Conservation (phyloP, 2,888 invertebrate species). For the Volucella bombylans region DNA sequence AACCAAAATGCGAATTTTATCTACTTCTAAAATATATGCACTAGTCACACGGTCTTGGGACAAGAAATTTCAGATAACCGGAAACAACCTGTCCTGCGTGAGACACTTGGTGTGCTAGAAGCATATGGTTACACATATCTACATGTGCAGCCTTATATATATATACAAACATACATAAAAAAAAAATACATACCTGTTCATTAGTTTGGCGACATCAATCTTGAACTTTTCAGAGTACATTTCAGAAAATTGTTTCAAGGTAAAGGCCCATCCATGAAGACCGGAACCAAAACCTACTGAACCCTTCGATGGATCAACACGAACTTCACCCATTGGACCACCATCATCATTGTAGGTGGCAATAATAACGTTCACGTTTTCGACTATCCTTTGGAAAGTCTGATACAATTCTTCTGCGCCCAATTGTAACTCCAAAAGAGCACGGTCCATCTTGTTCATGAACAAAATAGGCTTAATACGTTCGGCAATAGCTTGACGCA, state of each 20-base stretch:
- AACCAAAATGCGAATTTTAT: conserved; percentile 79
- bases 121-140: conserved; percentile 63
- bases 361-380: conserved; percentile 99
- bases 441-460: conserved; percentile 99
- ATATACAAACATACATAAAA: neutral
- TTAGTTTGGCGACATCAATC: conserved; percentile 97
- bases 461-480: conserved; percentile 99
- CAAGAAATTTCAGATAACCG: conserved; percentile 55
- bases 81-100: conserved; percentile 76
- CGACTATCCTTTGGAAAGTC: conserved; percentile 99
- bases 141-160: too few relatives aligned
- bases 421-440: conserved; percentile 97
- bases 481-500: conserved; percentile 99
- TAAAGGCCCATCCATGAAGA: conserved; percentile 99
- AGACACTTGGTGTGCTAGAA: conserved; percentile 82
- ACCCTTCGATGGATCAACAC: conserved; percentile 98
- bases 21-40: conserved; percentile 88
- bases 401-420: conserved; percentile 98
- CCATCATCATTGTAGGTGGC: conserved; percentile 98
- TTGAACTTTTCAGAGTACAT: conserved; percentile 99
- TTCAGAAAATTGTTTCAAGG: conserved; percentile 99
- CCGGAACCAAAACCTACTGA: conserved; percentile 99
- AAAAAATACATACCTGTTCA: conserved; percentile 87
- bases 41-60: conserved; percentile 83
- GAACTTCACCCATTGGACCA: conserved; percentile 99